phyloP scores from a whole-genome alignment of 2,888 invertebrate genomes.

The Neuroscelio doddi region DNA sequence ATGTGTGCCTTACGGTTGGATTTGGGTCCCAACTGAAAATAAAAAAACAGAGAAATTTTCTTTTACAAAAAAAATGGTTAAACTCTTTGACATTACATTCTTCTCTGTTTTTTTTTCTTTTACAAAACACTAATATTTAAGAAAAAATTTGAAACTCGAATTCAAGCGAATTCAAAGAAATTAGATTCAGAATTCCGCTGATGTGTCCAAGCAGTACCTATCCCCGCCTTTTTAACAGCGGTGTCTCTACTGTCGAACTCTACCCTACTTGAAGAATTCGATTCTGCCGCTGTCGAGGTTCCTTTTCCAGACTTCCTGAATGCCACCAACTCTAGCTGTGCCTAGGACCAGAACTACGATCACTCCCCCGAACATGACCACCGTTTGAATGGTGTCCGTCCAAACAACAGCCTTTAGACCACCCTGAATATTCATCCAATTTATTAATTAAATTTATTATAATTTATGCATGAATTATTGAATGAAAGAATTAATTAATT shows the following conservation, averaged over 20 bases:
- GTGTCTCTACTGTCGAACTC: slow-evolving; percentile 28
- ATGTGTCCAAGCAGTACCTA: slow-evolving; percentile 30
- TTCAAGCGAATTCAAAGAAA: too few relatives aligned
- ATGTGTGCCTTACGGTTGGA: slow-evolving; percentile 85
- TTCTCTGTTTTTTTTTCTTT: too few relatives aligned
- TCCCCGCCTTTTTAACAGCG: slow-evolving; percentile 32
- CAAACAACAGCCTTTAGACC: slow-evolving; percentile 87
- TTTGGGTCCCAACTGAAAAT: slow-evolving; percentile 81
- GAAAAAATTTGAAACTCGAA: too few relatives aligned
- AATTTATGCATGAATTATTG: too few relatives aligned
- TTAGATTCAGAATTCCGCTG: slow-evolving; percentile 13
- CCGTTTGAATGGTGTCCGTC: slow-evolving; percentile 85
- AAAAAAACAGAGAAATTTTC: too few relatives aligned
- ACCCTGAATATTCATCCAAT: slow-evolving; percentile 74
- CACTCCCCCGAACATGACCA: slow-evolving; percentile 82
- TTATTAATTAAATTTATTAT: too few relatives aligned
- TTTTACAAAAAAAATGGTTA: too few relatives aligned
- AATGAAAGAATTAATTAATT: too few relatives aligned
- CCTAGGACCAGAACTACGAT: slow-evolving; percentile 80
- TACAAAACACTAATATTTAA: too few relatives aligned
- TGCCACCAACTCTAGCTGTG: slow-evolving; percentile 78
- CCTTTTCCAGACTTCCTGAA: slow-evolving; percentile 76
- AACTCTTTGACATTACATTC: too few relatives aligned
- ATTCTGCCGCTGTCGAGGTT: slow-evolving; percentile 78
- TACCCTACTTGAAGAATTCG: slow-evolving; percentile 81